These are phyloP conservation scores for Pelosia muscerda DNA, from an alignment of 2,888 invertebrate species.

Conservation along the genomic window DNA sequence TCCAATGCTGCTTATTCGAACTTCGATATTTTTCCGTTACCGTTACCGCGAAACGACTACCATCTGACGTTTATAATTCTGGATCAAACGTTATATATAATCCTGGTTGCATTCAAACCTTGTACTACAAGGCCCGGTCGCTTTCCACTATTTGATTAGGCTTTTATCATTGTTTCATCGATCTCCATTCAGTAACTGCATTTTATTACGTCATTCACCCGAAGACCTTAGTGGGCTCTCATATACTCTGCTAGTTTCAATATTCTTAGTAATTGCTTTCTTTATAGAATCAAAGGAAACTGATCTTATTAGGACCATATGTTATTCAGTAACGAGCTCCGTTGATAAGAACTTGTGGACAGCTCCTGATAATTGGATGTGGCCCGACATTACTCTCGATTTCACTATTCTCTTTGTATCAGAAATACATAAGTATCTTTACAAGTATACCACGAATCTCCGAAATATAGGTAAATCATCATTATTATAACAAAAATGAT, in stretches of 20 bases:
- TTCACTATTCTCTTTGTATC: conserved; percentile 49
- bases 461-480: conserved; percentile 31
- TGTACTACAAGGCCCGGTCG: no score
- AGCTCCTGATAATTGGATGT: conserved; percentile 43
- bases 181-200: no score
- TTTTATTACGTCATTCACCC: no score
- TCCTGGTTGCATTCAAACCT: no score
- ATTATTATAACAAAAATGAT: background rate
- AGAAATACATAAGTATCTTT: conserved; percentile 31
- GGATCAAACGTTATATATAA: no score
- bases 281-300: conserved; percentile 32
- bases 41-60: no score
- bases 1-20: no score
- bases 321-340: conserved; percentile 40
- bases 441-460: conserved; percentile 26
- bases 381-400: conserved; percentile 29
- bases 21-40: no score
- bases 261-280: background rate
- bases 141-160: no score
- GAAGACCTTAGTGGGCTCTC: background rate
- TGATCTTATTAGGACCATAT: conserved; percentile 26
- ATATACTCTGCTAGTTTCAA: no score
- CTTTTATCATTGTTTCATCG: no score
- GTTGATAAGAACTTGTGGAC: conserved; percentile 33
- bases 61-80: no score